These are phyloP conservation scores for Epizoanthus rinbou DNA, from an alignment of 92 coral and sea anemone species.

Conservation along the genomic window DNA sequence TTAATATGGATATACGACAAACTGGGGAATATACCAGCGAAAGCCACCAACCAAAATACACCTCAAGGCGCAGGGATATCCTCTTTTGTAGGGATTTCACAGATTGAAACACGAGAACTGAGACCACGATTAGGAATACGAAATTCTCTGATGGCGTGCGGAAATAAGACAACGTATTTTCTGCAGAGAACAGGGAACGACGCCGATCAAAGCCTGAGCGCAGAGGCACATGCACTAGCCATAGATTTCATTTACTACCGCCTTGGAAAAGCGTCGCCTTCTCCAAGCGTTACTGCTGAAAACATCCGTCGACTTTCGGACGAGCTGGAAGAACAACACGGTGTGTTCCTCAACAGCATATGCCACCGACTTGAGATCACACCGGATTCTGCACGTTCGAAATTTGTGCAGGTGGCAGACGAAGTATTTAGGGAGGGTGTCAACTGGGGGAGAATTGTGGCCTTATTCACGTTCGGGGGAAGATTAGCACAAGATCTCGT, in stretches of 20 bases:
- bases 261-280: constrained; percentile 58
- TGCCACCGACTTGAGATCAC: constrained; percentile 74
- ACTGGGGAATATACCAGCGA: constrained; percentile 11
- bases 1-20: not conserved
- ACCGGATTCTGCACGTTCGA: constrained; percentile 69
- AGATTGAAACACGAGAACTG: not conserved
- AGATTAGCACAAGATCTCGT: constrained; percentile 69
- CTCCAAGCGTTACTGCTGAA: constrained; percentile 65
- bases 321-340: constrained; percentile 78
- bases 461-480: constrained; percentile 80
- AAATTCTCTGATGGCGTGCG: constrained; percentile 27
- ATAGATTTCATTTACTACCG: constrained; percentile 72
- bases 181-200: constrained; percentile 16
- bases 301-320: constrained; percentile 80
- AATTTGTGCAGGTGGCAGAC: constrained; percentile 88
- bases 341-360: constrained; percentile 64
- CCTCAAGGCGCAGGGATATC: not conserved
- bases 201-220: constrained; percentile 17
- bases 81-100: not conserved
- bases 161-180: constrained; percentile 44
- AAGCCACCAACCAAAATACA: not conserved
- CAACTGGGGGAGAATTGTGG: constrained; percentile 93
- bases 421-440: constrained; percentile 87
- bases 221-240: constrained; percentile 69
- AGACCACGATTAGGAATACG: not conserved